phyloP scores from a whole-genome alignment of 23 tunicate species.

The Styela plicata region DNA sequence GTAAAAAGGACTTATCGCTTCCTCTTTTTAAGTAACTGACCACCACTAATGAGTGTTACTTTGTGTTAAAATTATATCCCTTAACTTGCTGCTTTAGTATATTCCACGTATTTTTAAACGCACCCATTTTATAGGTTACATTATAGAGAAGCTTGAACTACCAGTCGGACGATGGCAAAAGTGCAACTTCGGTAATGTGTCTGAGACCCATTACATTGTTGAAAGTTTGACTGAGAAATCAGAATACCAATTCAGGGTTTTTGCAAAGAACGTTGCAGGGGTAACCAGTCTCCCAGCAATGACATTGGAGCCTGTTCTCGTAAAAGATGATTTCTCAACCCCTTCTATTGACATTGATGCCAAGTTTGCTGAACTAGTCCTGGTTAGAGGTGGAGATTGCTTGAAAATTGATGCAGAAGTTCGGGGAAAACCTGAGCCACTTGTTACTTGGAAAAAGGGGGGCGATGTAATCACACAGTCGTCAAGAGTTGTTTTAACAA shows the following conservation, averaged over 20 bases:
- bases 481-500: constrained; percentile 22
- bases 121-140: constrained; percentile 57
- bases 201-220: constrained; percentile 45
- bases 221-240: constrained; percentile 59
- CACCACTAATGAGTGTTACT: too few relatives aligned
- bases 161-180: constrained; percentile 81
- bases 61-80: too few relatives aligned
- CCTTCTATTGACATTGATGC: constrained; percentile 90
- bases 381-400: constrained; percentile 68
- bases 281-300: constrained; percentile 49
- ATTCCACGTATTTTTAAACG: too few relatives aligned
- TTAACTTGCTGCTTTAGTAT: too few relatives aligned
- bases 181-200: constrained; percentile 79
- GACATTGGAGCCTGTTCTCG: constrained; percentile 32
- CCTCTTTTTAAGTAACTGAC: too few relatives aligned
- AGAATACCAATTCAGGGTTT: constrained; percentile 73
- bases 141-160: constrained; percentile 65
- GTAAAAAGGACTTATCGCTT: too few relatives aligned
- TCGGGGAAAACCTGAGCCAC: constrained; percentile 80
- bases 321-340: constrained; percentile 40
- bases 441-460: constrained; percentile 63
- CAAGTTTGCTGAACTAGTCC: constrained; percentile 38
- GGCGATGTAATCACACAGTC: constrained; percentile 27
- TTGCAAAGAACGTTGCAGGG: constrained; percentile 85
- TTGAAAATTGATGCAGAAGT: constrained; percentile 75